Conservation (phyloP, 1,140 invertebrate genomes). For the Drosophila nigromelanica region DNA sequence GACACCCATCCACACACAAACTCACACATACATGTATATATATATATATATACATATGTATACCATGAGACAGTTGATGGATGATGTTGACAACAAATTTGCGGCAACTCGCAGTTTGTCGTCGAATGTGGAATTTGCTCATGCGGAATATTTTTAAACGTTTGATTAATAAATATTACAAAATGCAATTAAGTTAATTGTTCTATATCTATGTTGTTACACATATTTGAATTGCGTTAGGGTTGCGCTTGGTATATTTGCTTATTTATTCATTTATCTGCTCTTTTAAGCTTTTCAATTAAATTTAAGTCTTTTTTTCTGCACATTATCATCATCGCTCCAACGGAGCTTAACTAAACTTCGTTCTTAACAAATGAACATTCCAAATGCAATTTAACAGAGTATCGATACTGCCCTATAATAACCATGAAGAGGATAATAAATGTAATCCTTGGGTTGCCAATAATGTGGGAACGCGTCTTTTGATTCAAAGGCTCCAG, state of each 20-base stretch:
- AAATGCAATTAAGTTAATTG: slow-evolving; percentile 42
- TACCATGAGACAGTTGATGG: slow-evolving; percentile 27
- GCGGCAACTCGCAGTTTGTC: slow-evolving; percentile 9
- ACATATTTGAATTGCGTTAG: not conserved
- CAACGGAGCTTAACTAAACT: slow-evolving; percentile 4
- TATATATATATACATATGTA: not conserved
- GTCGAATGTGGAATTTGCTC: slow-evolving; percentile 1
- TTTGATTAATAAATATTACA: slow-evolving; percentile 39
- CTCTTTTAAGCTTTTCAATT: not conserved
- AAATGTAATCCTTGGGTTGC: slow-evolving; percentile 2
- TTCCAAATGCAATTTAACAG: slow-evolving; percentile 1
- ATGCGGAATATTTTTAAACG: slow-evolving; percentile 18
- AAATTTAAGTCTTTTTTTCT: not conserved
- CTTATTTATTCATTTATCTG: not conserved
- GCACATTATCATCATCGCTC: not conserved
- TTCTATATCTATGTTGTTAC: not conserved
- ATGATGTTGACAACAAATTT: slow-evolving; percentile 38
- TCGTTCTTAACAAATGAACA: slow-evolving; percentile 11
- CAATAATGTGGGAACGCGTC: not conserved
- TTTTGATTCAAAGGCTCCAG: not conserved
- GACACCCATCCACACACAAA: not conserved
- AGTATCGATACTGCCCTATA: not conserved
- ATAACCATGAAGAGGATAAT: slow-evolving; percentile 1
- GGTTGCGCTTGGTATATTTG: not conserved
- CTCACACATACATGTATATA: not conserved